Conservation (phyloP, 2,113 vertebrate genomes). For the Ictidomys tridecemlineatus region DNA sequence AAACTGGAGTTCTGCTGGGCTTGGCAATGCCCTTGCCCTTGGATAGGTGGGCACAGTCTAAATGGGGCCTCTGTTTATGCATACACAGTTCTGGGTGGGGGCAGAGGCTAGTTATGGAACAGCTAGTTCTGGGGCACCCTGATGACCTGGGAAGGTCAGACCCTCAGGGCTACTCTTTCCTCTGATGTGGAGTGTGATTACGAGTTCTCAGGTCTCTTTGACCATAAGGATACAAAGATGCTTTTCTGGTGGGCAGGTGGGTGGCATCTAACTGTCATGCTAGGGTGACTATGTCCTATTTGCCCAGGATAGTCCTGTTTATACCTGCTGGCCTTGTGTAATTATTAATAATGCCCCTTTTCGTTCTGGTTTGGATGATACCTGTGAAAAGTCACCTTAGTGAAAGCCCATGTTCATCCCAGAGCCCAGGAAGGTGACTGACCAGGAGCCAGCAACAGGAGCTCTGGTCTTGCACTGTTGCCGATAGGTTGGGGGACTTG, state of each 20-base stretch:
- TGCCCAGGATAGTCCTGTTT: conserved; percentile 32
- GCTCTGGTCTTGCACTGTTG: not conserved
- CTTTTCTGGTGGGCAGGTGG: not conserved
- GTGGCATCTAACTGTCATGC: not conserved
- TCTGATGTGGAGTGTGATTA: not conserved
- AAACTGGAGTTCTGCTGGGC: not conserved
- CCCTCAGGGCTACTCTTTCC: not conserved
- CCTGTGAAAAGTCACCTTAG: not conserved
- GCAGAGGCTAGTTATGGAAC: not conserved
- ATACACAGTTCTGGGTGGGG: not conserved
- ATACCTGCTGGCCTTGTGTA: not conserved
- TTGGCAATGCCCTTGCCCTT: not conserved
- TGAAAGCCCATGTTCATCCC: not conserved
- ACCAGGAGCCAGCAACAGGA: not conserved
- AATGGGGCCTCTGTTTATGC: conserved; percentile 41
- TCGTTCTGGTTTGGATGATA: not conserved
- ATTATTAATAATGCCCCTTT: conserved; percentile 65
- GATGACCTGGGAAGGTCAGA: not conserved
- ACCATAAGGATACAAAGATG: not conserved
- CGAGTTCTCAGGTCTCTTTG: not conserved
- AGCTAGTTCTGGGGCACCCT: not conserved
- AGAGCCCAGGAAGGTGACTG: not conserved
- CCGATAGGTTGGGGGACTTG: not conserved
- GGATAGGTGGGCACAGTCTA: not conserved
- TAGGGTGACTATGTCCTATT: not conserved